Evolutionary conservation across 2,113 vertebrate genomes (phyloP).

Genomic region (Salvelinus namaycush): DNA sequence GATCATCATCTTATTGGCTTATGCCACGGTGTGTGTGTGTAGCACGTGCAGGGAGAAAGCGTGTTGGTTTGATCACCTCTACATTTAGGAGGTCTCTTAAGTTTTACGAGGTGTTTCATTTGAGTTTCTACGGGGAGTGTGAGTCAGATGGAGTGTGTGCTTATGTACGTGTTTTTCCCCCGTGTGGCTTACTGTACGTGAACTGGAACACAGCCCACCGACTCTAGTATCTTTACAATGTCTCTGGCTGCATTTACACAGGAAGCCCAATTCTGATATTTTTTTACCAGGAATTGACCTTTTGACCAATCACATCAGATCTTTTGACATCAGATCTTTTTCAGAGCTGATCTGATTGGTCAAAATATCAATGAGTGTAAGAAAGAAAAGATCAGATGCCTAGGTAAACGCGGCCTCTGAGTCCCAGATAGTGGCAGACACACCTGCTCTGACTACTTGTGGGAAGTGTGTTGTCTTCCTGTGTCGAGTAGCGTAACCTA

Average conservation of each 20-base stretch:
- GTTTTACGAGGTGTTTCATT: background rate
- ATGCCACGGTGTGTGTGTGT: slow-evolving; percentile 4
- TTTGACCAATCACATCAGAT: too few species aligned
- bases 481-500: too few species aligned
- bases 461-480: too few species aligned
- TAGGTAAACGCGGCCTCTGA: too few species aligned
- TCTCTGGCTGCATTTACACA: background rate
- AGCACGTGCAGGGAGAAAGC: background rate
- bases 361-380: too few species aligned
- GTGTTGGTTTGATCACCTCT: background rate
- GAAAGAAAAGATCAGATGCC: too few species aligned
- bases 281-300: too few species aligned
- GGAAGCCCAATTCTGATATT: too few species aligned
- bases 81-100: background rate
- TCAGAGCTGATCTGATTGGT: too few species aligned
- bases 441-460: too few species aligned
- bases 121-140: background rate
- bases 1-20: background rate
- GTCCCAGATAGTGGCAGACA: too few species aligned
- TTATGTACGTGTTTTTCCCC: background rate
- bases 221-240: background rate
- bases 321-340: too few species aligned
- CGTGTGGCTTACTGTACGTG: background rate
- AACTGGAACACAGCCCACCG: background rate
- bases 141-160: background rate